phyloP scores from a whole-genome alignment of 2,797 vertebrate genomes.

The Myiothlypis coronata region DNA sequence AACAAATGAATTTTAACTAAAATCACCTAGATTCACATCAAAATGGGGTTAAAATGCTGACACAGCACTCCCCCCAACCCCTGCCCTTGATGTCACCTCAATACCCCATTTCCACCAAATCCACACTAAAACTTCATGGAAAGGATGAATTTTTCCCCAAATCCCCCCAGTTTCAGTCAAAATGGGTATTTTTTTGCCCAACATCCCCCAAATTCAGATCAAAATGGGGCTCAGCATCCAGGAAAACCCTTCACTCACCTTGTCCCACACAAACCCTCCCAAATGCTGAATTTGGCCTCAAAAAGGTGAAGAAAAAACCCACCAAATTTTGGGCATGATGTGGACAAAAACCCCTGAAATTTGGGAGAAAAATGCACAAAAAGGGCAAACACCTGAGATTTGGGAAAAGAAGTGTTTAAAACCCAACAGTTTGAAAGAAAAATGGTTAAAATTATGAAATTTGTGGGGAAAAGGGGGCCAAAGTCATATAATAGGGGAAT shows the following conservation, averaged over 20 bases:
- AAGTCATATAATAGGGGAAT: not conserved
- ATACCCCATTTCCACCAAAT: not conserved
- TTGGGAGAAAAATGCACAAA: not conserved
- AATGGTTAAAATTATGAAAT: not conserved
- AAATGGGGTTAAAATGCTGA: not conserved
- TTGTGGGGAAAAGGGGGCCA: rapidly evolving
- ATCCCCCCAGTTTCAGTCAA: not conserved
- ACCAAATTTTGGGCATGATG: not conserved
- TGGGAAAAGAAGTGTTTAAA: not conserved
- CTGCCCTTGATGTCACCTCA: no score
- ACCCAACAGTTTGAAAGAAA: not conserved
- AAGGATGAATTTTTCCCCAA: not conserved
- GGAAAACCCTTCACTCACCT: not conserved
- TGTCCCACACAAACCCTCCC: no score
- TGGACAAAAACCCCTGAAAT: not conserved
- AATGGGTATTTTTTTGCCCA: not conserved
- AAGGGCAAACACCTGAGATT: not conserved
- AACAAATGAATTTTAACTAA: not conserved
- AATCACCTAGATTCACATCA: not conserved
- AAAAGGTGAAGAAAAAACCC: rapidly evolving
- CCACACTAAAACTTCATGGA: not conserved
- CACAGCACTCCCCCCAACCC: not conserved
- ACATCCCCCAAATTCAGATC: not conserved
- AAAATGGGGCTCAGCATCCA: not conserved
- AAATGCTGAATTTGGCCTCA: not conserved